A percentile compares a stretch with the other conserved stretches of the same genome.
phyloP scores from a whole-genome alignment of 2,888 invertebrate species.

The Tetranychus piercei region DNA sequence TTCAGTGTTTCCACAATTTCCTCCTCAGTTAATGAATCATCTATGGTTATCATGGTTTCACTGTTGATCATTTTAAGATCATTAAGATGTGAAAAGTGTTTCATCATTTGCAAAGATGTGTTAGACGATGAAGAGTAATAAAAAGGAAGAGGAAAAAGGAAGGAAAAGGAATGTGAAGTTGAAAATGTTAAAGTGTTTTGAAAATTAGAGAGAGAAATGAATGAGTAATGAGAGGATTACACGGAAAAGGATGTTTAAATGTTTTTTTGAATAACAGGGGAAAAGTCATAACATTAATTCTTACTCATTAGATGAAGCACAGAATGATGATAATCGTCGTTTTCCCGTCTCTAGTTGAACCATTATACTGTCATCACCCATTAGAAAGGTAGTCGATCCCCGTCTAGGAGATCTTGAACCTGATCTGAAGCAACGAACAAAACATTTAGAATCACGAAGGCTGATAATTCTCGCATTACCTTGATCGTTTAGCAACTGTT shows the following conservation, averaged over 20 bases:
- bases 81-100: not conserved
- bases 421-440: not conserved
- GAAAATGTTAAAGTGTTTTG: no score
- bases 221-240: no score
- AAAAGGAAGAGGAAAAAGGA: not conserved
- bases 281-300: not conserved
- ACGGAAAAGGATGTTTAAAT: no score
- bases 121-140: not conserved
- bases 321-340: constrained; percentile 11
- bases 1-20: constrained; percentile 76
- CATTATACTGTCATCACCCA: constrained; percentile 11
- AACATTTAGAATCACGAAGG: not conserved
- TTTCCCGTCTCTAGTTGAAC: constrained; percentile 10
- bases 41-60: constrained; percentile 16
- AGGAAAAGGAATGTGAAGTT: not conserved
- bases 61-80: not conserved
- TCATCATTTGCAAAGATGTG: not conserved
- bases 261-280: no score
- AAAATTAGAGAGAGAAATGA: no score
- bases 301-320: constrained; percentile 15
- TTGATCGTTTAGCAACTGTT: not conserved
- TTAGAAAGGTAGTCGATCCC: constrained; percentile 4
- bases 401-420: constrained; percentile 13
- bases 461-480: not conserved
- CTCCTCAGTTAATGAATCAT: constrained; percentile 39